Base-by-base conservation (phyloP, 2,113 vertebrate genomes). In the Grallaria varia region DNA sequence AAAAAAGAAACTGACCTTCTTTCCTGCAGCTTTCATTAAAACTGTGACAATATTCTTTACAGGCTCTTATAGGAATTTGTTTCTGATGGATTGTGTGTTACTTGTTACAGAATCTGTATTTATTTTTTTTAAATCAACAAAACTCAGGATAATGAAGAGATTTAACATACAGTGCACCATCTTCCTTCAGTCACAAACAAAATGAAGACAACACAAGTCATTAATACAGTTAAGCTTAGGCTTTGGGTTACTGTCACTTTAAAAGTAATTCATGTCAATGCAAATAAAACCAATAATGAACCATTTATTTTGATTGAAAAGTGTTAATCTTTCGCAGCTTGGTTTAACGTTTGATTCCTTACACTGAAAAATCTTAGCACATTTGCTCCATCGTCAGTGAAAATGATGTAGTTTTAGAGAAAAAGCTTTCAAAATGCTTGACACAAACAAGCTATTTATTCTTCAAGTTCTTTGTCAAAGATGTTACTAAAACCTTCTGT, bases 401-500 rank as follows among this genome's bases (percentile, higher is more conserved):
- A 97, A 83, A 91, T 94, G 73, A 97, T 90, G 90, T 94, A 87
- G 91, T 96, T 98, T 97, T 96, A 96, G 97, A 98, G 96, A 96
- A 97, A 98, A 98, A 97, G 96, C 95, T 98, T 96, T 97, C 96
- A 96, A 94, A 96, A 97, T 66, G 97, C 97, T 97, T 98, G 98
- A 97, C 95, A 98, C 97, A 98, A 98, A 97, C 97, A 98, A 98
- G 98, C 98, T 97, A 97, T 96, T 97, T 97, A 87, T 89, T 97
- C 96, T 97, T 98, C 93, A 56, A 95, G 97, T 97, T 97, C 97
- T 97, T 97, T 96, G 97, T 45, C 97, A 96, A 96, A 97, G 98
- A 97, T 97, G 96, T 96, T 97, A 94, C 69, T 95, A 93, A 97
- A 98, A 97, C 93, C 88, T 96, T 96, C 88, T 96, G 97, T 98